A percentile compares a stretch with the other conserved stretches of the same genome.
Evolutionary conservation across 2,888 invertebrate genomes (phyloP).

Genomic region (Drosophila kanekoi): DNA sequence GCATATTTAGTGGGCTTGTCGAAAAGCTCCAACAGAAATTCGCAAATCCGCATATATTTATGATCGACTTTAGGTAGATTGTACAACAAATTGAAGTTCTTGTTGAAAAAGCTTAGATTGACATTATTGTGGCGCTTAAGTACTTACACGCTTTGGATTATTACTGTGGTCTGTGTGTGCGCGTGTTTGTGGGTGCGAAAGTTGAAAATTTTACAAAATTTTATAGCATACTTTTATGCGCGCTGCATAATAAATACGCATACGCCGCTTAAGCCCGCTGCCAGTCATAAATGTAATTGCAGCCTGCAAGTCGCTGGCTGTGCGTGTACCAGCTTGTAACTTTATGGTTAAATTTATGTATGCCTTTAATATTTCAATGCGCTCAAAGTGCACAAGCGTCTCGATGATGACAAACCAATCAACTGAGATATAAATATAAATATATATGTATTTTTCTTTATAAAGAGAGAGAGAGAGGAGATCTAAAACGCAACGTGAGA

Average conservation of each 20-base stretch:
- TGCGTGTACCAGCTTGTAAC: constrained; percentile 19
- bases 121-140: not conserved
- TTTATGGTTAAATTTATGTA: constrained; percentile 41
- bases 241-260: constrained; percentile 46
- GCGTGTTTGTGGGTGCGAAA: constrained; percentile 2
- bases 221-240: constrained; percentile 58
- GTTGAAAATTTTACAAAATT: constrained; percentile 36
- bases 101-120: not conserved
- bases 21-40: not conserved
- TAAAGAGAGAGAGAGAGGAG: not conserved
- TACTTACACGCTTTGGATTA: not conserved
- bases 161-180: not conserved
- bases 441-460: not conserved
- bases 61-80: not conserved
- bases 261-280: constrained; percentile 44
- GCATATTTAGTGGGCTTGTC: no score
- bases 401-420: constrained; percentile 48
- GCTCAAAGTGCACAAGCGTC: constrained; percentile 28
- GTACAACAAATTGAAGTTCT: not conserved
- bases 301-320: constrained; percentile 31
- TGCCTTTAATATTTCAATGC: constrained; percentile 48
- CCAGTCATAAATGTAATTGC: constrained; percentile 52
- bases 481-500: constrained; percentile 11
- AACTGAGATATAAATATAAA: constrained; percentile 10
- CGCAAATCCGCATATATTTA: not conserved